Percentiles rank a stretch among this genome's conserved stretches.
Conservation (phyloP, 2,113 vertebrate species). For the Spheniscus mendiculus region DNA sequence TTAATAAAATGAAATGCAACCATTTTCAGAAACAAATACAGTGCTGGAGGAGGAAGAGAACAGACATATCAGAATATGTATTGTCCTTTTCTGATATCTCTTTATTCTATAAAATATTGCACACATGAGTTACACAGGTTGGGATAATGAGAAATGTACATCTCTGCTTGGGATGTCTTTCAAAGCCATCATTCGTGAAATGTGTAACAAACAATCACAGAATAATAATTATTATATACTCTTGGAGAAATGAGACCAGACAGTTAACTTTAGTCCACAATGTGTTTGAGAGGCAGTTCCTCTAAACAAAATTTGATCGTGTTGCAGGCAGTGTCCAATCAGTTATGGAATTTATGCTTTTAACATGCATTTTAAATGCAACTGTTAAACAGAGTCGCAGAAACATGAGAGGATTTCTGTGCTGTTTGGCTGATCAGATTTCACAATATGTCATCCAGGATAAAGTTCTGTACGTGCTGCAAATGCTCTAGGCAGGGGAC, state of each 20-base stretch:
- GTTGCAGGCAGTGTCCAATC: background rate
- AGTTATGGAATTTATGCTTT: background rate
- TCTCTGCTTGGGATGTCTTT: background rate
- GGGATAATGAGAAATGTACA: background rate
- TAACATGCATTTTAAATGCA: background rate
- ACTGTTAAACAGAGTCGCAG: background rate
- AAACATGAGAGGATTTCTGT: background rate
- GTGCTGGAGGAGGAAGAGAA: background rate
- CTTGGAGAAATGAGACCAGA: background rate
- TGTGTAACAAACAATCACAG: background rate
- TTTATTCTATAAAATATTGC: conserved; percentile 60
- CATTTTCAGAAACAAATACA: background rate
- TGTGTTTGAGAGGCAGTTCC: background rate
- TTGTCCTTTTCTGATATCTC: background rate
- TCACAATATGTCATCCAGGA: background rate
- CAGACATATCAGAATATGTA: background rate
- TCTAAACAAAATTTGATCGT: background rate
- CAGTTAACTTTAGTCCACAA: background rate
- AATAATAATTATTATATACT: background rate
- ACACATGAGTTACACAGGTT: background rate
- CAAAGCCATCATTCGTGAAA: background rate
- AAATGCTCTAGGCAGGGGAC: background rate
- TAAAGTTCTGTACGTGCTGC: background rate
- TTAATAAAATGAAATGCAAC: background rate
- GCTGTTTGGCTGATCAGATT: background rate